phyloP scores from a whole-genome alignment of 2,113 vertebrate genomes.

The Pygathrix nemaeus region DNA sequence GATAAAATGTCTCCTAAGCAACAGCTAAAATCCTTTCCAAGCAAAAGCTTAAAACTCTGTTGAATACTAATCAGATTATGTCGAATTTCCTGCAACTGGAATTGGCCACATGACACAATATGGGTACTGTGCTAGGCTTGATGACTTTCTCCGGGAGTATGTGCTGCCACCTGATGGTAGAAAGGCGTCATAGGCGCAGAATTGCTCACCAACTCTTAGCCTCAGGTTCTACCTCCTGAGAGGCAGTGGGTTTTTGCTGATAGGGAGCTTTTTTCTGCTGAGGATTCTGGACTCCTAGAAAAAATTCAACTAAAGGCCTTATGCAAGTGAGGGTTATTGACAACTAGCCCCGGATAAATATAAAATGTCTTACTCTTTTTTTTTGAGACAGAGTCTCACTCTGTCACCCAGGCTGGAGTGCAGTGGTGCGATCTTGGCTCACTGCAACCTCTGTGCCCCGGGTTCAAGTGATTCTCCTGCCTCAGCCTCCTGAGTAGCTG shows the following conservation, averaged over 20 bases:
- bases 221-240: no score
- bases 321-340: neutral
- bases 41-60: neutral
- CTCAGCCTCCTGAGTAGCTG: no score
- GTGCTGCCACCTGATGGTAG: constrained; percentile 69
- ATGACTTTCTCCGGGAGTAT: neutral
- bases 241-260: neutral
- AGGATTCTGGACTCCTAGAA: neutral
- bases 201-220: no score
- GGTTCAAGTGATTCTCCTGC: no score
- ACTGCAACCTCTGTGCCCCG: no score
- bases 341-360: neutral
- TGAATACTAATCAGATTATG: constrained; percentile 54
- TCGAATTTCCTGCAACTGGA: neutral
- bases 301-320: neutral
- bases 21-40: constrained; percentile 11
- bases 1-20: constrained; percentile 17
- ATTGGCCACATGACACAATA: fast-evolving
- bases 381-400: no score
- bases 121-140: fast-evolving
- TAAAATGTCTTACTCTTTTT: neutral
- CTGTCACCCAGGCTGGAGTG: no score
- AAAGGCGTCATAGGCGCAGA: neutral
- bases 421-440: no score
- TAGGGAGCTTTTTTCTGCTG: neutral